Conservation (phyloP, 2,797 vertebrate genomes). For the Anabacerthia variegaticeps region DNA sequence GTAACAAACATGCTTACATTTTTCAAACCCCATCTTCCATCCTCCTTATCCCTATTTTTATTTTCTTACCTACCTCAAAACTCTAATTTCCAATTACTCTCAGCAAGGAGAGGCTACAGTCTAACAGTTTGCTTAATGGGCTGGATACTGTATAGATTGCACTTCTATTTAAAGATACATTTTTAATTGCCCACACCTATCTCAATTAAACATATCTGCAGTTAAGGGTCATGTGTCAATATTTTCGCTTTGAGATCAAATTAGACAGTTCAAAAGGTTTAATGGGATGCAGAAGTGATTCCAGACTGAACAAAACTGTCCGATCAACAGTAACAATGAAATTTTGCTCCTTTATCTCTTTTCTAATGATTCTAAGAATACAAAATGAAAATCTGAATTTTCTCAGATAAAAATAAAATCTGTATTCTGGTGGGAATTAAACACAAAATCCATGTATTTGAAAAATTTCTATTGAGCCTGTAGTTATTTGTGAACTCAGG, state of each 20-base stretch:
- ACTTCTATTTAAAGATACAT: constrained; percentile 17
- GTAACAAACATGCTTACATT: neutral
- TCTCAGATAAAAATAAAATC: neutral
- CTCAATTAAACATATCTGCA: neutral
- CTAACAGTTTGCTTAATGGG: neutral
- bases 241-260: constrained; percentile 18
- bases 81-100: neutral
- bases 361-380: neutral
- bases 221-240: neutral
- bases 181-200: neutral
- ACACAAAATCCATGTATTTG: neutral
- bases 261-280: neutral
- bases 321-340: neutral
- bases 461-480: neutral
- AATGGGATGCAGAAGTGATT: neutral
- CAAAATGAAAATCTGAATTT: neutral
- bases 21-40: neutral
- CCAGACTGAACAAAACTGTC: neutral
- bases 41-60: neutral
- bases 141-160: neutral
- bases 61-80: neutral
- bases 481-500: neutral
- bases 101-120: neutral
- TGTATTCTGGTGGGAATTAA: neutral
- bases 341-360: neutral